Percentiles rank a stretch among this genome's conserved stretches.
Evolutionary conservation across 2,113 vertebrate genomes (phyloP).

Genomic region (Tupaia tana): DNA sequence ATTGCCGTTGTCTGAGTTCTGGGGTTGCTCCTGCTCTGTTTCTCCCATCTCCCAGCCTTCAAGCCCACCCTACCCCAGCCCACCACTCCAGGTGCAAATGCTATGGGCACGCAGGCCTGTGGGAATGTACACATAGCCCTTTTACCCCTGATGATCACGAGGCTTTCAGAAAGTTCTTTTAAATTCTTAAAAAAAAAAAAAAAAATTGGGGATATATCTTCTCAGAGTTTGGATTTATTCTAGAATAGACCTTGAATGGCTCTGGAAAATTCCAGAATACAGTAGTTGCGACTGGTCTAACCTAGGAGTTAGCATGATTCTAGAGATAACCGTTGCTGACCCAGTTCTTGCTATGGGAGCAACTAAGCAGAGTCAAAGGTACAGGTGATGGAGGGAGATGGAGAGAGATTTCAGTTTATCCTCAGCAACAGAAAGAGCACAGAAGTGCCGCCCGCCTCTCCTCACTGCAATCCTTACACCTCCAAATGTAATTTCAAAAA

Average conservation of each 20-base stretch:
- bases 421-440: background rate
- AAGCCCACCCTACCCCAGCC: background rate
- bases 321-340: background rate
- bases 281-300: background rate
- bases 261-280: constrained; percentile 2
- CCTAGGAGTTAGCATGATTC: background rate
- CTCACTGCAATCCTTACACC: background rate
- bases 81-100: background rate
- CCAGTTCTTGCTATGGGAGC: background rate
- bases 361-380: background rate
- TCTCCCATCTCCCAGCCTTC: background rate
- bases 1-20: background rate
- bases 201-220: background rate
- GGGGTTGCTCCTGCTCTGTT: background rate
- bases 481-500: background rate
- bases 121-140: no score
- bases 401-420: background rate
- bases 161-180: background rate
- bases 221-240: background rate
- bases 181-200: background rate
- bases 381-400: background rate
- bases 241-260: background rate
- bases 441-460: background rate
- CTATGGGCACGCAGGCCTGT: background rate
- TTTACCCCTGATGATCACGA: background rate